A percentile compares a stretch with the other conserved stretches of the same genome.
Evolutionary conservation across 2,113 vertebrate genomes (phyloP).

Genomic region (Calyptomena viridis): DNA sequence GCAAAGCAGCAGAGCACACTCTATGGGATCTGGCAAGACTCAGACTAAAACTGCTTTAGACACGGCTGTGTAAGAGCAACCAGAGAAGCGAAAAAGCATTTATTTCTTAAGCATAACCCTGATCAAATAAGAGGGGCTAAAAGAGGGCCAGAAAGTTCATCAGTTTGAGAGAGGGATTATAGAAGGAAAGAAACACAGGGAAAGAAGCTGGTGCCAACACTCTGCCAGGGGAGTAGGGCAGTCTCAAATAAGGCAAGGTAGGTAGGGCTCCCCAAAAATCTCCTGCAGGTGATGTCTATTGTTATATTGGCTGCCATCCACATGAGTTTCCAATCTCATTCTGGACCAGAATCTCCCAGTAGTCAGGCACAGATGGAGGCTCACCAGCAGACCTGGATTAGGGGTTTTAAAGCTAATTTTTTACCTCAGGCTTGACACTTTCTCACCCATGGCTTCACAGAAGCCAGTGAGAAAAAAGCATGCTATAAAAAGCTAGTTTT

Average conservation of each 20-base stretch:
- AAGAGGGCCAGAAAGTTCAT: neutral
- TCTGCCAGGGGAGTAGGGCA: neutral
- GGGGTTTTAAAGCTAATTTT: neutral
- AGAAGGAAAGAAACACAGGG: neutral
- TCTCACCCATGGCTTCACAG: neutral
- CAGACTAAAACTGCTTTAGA: neutral
- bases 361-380: neutral
- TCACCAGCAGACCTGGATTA: neutral
- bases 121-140: neutral
- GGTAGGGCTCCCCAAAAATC: neutral
- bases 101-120: neutral
- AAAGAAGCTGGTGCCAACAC: neutral
- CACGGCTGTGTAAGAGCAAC: neutral
- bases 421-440: neutral
- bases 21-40: neutral
- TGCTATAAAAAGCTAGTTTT: neutral
- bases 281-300: neutral
- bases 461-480: neutral
- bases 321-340: neutral
- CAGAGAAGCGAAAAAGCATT: neutral
- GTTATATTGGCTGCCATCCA: neutral
- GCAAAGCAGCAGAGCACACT: neutral
- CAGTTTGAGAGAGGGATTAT: neutral
- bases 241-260: neutral
- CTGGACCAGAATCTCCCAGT: neutral